These are phyloP conservation scores for Danionella cerebrum DNA, from an alignment of 2,113 vertebrate genomes.

Conservation along the genomic window DNA sequence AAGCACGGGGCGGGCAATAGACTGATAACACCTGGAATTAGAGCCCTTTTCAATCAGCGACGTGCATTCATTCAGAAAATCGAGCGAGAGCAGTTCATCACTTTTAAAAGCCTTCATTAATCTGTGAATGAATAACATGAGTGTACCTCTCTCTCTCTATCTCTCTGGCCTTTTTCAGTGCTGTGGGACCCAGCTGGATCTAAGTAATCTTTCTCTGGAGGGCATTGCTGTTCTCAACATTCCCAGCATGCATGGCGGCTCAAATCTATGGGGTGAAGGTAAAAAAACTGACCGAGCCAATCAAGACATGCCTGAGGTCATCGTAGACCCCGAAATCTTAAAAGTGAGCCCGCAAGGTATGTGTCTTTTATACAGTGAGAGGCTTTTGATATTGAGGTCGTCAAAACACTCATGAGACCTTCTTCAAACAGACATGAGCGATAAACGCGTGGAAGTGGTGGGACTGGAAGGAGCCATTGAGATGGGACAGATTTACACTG, in stretches of 20 bases:
- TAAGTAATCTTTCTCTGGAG: constrained; percentile 69
- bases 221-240: constrained; percentile 86
- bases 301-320: constrained; percentile 66
- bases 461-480: constrained; percentile 86
- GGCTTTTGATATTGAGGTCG: background rate
- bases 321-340: constrained; percentile 75
- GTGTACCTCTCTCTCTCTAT: background rate
- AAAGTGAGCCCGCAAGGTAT: constrained; percentile 82
- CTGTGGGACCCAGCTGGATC: constrained; percentile 70
- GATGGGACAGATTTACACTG: constrained; percentile 93
- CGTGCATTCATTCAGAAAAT: background rate
- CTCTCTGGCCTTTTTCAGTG: constrained; percentile 58
- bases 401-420: background rate
- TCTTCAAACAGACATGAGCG: constrained; percentile 71
- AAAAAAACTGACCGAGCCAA: constrained; percentile 60
- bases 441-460: constrained; percentile 81
- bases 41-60: background rate
- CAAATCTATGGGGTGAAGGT: constrained; percentile 88
- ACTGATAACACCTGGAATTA: background rate
- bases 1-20: background rate
- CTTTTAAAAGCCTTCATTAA: background rate
- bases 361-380: background rate
- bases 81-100: constrained; percentile 7
- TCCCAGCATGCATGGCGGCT: constrained; percentile 88
- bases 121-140: background rate